Base-by-base conservation (phyloP, 1,140 invertebrate species). In the Heliconius hermathena region DNA sequence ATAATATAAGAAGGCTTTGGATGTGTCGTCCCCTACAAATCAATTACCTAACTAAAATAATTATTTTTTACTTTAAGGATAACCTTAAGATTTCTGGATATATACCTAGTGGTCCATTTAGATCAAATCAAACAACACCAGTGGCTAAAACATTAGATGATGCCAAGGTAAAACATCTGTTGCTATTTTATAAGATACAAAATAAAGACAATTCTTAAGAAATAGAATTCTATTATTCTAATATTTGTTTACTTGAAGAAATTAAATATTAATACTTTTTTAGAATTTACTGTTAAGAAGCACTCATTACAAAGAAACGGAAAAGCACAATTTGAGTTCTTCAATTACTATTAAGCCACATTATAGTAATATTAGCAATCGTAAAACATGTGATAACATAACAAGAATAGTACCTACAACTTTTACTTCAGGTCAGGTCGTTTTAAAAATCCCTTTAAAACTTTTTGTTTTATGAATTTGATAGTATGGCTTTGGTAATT, bases 71-170 rank as follows among this genome's bases (percentile, higher is more conserved):
- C 16, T 72, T 79, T 80, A 33, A 91, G 89, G 87, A 88, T 41
- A 78, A 76, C 79, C 54, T 73, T 38, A 88, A 85, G 33, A 84
- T 73, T 70, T 4, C 71, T 36, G 60, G 72, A 26, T 38, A 26
- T 18, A 22, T 16, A n/a, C 16, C 60, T 46, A 26, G 36, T 26
- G 60, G 60, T 11, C 86, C 87, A 57, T 90, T 89, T 82, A 80
- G 85, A 22, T 82, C 87, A 22, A 85, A 83, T 29, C 85, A 87
- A 71, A 84, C 60, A 16, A 29, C 83, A 6, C 90, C 90, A 22
- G 76, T 90, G 8, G 86, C 90, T 26, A 89, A 89, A 86, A 91
- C 82, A 38, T 84, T 92, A n/a, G 83, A 86, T 73, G 91, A 93
- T 82, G 90, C 90, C 18, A 88, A 83, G 80, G 91, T 91, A 83